These are phyloP conservation scores for Rotaria magnacalcarata DNA, from an alignment of 2,888 invertebrate genomes.

Conservation along the genomic window DNA sequence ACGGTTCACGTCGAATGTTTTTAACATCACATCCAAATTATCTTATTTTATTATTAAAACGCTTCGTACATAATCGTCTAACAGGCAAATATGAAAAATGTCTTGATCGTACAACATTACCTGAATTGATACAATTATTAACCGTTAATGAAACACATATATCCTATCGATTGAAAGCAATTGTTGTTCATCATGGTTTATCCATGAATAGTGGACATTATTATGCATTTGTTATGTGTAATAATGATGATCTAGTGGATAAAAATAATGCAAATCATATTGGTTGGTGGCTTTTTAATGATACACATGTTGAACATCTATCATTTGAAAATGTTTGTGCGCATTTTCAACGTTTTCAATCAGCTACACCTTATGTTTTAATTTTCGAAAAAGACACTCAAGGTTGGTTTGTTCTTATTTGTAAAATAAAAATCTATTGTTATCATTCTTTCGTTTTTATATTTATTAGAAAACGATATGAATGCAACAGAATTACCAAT, in stretches of 20 bases:
- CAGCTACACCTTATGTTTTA: constrained; percentile 1
- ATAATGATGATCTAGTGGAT: neutral
- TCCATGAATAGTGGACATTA: constrained; percentile 36
- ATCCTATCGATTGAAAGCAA: neutral
- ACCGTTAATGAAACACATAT: neutral
- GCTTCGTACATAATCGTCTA: constrained; percentile 2
- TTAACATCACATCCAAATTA: constrained; percentile 35
- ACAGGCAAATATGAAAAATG: constrained; percentile 36
- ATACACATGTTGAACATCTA: constrained; percentile 31
- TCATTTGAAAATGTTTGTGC: constrained; percentile 19
- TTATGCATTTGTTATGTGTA: constrained; percentile 17
- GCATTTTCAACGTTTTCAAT: constrained; percentile 20
- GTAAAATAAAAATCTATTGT: too few species aligned
- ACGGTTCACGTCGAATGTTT: constrained; percentile 26
- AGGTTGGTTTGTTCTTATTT: neutral
- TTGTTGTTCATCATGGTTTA: constrained; percentile 34
- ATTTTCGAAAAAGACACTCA: constrained; percentile 2
- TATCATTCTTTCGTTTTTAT: neutral
- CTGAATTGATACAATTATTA: neutral
- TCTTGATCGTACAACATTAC: constrained; percentile 35
- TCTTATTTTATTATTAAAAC: constrained; percentile 35
- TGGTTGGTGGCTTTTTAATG: constrained; percentile 31
- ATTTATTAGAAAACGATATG: neutral
- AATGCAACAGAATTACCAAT: neutral
- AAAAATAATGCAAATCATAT: neutral